Conservation (phyloP, 2,888 invertebrate species). For the Sepioteuthis lessoniana region DNA sequence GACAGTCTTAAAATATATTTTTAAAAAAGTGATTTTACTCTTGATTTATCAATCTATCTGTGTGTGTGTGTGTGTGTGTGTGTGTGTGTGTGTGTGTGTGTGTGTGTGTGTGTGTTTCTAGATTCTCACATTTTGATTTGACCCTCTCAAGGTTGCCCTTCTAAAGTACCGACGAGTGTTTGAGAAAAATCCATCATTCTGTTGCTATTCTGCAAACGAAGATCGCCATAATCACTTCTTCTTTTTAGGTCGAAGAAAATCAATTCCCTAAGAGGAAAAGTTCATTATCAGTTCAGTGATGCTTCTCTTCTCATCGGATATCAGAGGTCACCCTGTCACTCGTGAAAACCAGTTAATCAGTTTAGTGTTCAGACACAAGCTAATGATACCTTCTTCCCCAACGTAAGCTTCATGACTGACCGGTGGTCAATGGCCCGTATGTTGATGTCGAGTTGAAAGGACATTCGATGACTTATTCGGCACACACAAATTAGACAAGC, state of each 20-base stretch:
- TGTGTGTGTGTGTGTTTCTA: too few species aligned
- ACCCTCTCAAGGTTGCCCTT: too few species aligned
- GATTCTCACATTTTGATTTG: too few species aligned
- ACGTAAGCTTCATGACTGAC: neutral
- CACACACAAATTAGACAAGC: neutral
- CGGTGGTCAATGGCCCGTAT: neutral
- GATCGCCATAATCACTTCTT: neutral
- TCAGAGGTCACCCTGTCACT: neutral
- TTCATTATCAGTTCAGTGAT: neutral
- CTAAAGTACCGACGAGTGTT: too few species aligned
- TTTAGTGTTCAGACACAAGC: neutral
- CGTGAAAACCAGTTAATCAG: constrained; percentile 14
- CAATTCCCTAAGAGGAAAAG: neutral
- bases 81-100: too few species aligned
- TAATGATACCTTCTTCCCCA: constrained; percentile 3
- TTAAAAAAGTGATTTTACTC: too few species aligned
- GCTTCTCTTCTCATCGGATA: constrained; percentile 6
- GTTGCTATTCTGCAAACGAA: neutral
- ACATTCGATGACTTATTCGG: neutral
- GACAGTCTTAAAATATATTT: too few species aligned
- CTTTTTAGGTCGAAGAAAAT: neutral
- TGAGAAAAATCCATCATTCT: neutral
- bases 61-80: too few species aligned
- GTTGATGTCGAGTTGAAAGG: neutral
- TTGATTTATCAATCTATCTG: too few species aligned